A percentile compares a stretch with the other conserved stretches of the same genome.
Evolutionary conservation across 2,113 vertebrate species (phyloP).

Genomic region (Panthera uncia): DNA sequence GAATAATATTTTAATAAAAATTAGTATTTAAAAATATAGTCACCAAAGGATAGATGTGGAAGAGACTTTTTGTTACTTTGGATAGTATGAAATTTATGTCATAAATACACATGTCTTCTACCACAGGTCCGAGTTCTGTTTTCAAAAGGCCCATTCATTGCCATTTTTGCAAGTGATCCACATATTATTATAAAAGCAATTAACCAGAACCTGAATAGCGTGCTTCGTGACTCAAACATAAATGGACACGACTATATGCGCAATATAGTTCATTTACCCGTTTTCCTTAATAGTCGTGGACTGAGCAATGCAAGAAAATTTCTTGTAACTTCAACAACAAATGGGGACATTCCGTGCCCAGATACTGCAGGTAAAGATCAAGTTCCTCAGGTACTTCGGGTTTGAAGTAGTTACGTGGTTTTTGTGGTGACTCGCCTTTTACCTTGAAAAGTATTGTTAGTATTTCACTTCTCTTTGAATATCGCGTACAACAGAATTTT

Average conservation of each 20-base stretch:
- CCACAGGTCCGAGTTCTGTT: conserved; percentile 95
- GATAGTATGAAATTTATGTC: background rate
- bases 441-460: background rate
- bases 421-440: background rate
- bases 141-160: conserved; percentile 98
- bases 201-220: conserved; percentile 99
- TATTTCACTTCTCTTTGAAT: background rate
- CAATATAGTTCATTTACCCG: conserved; percentile 97
- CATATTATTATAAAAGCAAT: conserved; percentile 99
- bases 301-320: conserved; percentile 92
- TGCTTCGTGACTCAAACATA: conserved; percentile 98
- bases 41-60: background rate
- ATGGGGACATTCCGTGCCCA: conserved; percentile 88
- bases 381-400: background rate
- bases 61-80: background rate
- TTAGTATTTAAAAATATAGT: background rate
- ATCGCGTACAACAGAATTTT: background rate
- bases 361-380: conserved; percentile 84
- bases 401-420: background rate
- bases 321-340: conserved; percentile 87
- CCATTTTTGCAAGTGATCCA: conserved; percentile 98
- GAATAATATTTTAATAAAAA: background rate
- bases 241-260: conserved; percentile 99
- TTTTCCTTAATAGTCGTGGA: conserved; percentile 98
- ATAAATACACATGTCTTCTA: background rate